phyloP scores from a whole-genome alignment of 2,888 invertebrate genomes.

The Dorcus hopei region DNA sequence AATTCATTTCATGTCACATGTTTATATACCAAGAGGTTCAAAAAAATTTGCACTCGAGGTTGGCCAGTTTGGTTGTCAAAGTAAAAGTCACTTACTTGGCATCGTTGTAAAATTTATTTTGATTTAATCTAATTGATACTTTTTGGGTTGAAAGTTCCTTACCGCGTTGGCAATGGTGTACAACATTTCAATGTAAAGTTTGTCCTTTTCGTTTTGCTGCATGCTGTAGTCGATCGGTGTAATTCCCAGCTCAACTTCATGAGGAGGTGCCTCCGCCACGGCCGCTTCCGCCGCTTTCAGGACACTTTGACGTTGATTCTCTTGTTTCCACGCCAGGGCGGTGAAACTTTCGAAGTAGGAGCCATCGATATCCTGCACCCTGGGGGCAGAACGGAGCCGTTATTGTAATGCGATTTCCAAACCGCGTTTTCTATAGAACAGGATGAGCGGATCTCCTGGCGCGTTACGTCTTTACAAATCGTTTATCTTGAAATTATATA shows the following conservation, averaged over 20 bases:
- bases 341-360: constrained; percentile 95
- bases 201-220: constrained; percentile 58
- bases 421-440: too few species aligned
- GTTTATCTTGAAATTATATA: too few species aligned
- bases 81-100: too few species aligned
- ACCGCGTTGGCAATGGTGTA: constrained; percentile 95
- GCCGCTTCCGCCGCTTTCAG: constrained; percentile 65
- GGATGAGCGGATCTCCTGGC: too few species aligned
- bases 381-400: constrained; percentile 39
- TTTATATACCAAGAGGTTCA: too few species aligned
- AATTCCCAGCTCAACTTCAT: constrained; percentile 42
- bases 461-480: too few species aligned
- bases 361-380: constrained; percentile 91
- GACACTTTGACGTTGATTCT: constrained; percentile 79
- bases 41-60: too few species aligned
- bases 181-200: constrained; percentile 84
- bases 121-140: too few species aligned
- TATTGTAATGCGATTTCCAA: too few species aligned
- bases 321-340: constrained; percentile 87
- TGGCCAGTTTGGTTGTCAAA: too few species aligned
- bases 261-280: constrained; percentile 61
- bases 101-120: too few species aligned
- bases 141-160: constrained; percentile 41
- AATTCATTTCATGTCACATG: too few species aligned
- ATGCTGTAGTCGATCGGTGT: constrained; percentile 45